Base-by-base conservation (phyloP, 2,797 vertebrate species). In the Decapterus maruadsi region DNA sequence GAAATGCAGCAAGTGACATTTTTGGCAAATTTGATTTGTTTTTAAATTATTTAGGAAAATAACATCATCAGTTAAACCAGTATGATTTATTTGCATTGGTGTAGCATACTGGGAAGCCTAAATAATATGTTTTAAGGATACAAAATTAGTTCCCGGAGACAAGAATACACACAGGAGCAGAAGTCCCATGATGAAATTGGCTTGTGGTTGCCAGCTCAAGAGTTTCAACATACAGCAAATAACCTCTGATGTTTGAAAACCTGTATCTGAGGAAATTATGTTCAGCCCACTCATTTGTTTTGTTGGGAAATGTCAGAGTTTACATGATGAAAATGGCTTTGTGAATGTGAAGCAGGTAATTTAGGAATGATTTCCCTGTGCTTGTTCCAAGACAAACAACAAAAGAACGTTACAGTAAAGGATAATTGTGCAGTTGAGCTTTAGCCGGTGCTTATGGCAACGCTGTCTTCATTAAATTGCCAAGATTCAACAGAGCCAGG, bases 11-110 rank as follows among this genome's bases (percentile, higher is more conserved):
- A 20, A 50, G 13, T 11, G 36, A 34, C 8, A 19, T 13, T 51
- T 75, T 51, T 31, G 2, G 16, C 31, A 56, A 57, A 38, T 58
- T 54, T 36, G 6, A 43, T 58, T 4, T 31, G 1, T 13, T 38
- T 17, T 71, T 2, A 63, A 60, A 26, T 9, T 2, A 29, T 34
- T 72, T 14, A 26, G 38, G 72, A 4, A 45, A 26, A 61, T 62
- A 26, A 42, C 0, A 60, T 16, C 40, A 64, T 76, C 43, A 14
- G 14, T 64, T 76, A 31, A 14, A 69, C 62, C 48, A 50, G 16
- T 34, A 17, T 19, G 17, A 64, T 38, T 5, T 42, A 1, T 75
- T 65, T 50, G 26, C 50, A 16, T 3, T 34, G 38, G 42, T 38
- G 8, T 29, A 38, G 5, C 20, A 12, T n/a, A 26, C 26, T 34